Evolutionary conservation across 2,888 invertebrate genomes (phyloP), one percentile per base, ranked within the genome.

Genomic region (Meteorus colon): DNA sequence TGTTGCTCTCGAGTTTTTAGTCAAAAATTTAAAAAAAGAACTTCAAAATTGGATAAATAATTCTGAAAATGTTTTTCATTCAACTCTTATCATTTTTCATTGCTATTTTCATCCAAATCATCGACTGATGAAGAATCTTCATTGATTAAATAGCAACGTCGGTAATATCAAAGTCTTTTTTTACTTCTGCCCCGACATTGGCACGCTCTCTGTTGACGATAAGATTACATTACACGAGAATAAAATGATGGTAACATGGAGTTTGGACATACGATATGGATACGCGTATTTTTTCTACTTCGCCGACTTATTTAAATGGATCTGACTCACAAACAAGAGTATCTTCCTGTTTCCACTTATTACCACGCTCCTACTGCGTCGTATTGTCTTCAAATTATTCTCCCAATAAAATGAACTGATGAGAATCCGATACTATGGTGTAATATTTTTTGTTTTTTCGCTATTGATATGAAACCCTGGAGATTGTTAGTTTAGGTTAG

Each of bases 141-240:
- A 34, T 34, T 34, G 5, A 8, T 34, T 34, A 4, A 34, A 34
- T 8, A 34, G 8, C 24, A 67, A 27, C 16, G 48, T 48, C 48
- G 67, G 41, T 41, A 48, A 67, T 14, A 63, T 29, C 75, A 62
- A 55, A 55, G 19, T 19, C 27, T 29, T n/a, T 62, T 14, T 29
- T 29, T 16, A 31, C 16, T 29, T 29, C 41, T 10, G 6, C 41
- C 0, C 3, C 62, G 12, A 62, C 62, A 62, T 29, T 29, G 4
- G 19, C 31, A 27, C 62, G 62, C 62, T 29, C 29, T n/a, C 62
- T 62, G 62, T 27, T 16, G 29, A 16, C 62, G 16, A 62, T 62
- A 19, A n/a, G 14, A 62, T 62, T 16, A 31, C 31, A 62, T 62
- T 62, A 62, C 62, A 16, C 59, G 16, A 29, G 8, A 62, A 60